A percentile compares a stretch with the other conserved stretches of the same genome.
Evolutionary conservation across 2,888 invertebrate species (phyloP).

Genomic region (Agrochola circellaris): DNA sequence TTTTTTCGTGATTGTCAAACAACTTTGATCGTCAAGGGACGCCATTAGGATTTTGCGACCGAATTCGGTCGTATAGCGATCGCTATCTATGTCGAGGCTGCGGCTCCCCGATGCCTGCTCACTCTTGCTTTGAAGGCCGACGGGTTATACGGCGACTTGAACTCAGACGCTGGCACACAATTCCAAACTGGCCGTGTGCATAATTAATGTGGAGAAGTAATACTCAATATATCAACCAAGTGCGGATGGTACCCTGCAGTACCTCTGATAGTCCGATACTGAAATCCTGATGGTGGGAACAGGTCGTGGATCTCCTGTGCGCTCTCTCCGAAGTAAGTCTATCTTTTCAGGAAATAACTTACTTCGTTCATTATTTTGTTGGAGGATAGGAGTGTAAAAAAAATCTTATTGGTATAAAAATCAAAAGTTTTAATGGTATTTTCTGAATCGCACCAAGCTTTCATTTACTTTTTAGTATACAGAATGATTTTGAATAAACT

Average conservation of each 20-base stretch:
- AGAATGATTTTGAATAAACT: conserved; percentile 89
- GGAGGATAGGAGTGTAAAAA: conserved; percentile 72
- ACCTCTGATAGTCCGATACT: not conserved
- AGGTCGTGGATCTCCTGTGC: not conserved
- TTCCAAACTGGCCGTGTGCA: not conserved
- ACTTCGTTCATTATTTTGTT: not conserved
- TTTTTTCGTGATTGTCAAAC: too few species aligned
- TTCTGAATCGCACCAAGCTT: conserved; percentile 91
- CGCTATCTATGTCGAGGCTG: too few species aligned
- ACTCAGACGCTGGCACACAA: not conserved
- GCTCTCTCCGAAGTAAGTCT: too few species aligned
- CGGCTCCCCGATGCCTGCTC: too few species aligned
- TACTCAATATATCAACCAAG: not conserved
- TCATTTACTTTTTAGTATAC: conserved; percentile 91
- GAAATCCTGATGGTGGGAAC: not conserved
- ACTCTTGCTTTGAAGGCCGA: not conserved
- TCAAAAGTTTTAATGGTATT: conserved; percentile 91
- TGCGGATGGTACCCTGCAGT: not conserved
- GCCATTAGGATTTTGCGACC: too few species aligned
- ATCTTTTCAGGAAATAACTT: not conserved
- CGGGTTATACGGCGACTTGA: not conserved
- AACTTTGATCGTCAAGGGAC: too few species aligned
- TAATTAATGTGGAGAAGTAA: not conserved
- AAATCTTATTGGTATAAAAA: conserved; percentile 90
- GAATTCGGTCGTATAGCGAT: too few species aligned